Conservation (phyloP, 2,113 vertebrate species). For the Bothrops jararaca region DNA sequence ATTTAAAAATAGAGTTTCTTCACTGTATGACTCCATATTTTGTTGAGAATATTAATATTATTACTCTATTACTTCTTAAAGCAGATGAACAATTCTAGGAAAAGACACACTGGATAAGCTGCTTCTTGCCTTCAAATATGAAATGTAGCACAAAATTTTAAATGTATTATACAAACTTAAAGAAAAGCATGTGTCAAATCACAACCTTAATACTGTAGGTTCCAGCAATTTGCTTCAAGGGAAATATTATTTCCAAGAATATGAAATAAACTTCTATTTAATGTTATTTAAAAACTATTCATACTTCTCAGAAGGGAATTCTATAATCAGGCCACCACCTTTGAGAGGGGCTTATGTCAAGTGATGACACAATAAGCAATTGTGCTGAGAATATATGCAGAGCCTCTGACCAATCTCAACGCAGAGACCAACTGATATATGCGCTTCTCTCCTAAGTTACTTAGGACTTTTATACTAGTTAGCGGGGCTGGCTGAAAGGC, state of each 20-base stretch:
- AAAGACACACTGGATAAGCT: neutral
- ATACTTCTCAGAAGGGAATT: neutral
- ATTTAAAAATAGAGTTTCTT: neutral
- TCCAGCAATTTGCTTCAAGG: neutral
- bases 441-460: neutral
- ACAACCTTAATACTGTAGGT: neutral
- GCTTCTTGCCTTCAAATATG: neutral
- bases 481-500: too few relatives aligned
- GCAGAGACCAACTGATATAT: neutral
- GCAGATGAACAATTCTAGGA: neutral
- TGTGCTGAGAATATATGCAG: neutral
- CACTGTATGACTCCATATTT: neutral
- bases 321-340: neutral
- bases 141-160: neutral
- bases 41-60: neutral
- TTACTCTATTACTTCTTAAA: neutral
- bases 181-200: neutral
- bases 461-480: neutral
- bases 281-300: neutral
- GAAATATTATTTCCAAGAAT: neutral
- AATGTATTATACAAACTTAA: neutral
- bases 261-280: neutral
- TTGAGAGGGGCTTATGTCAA: neutral
- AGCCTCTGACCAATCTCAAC: neutral
- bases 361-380: neutral